Conservation (phyloP, 2,113 vertebrate genomes). For the Mustelus asterias region DNA sequence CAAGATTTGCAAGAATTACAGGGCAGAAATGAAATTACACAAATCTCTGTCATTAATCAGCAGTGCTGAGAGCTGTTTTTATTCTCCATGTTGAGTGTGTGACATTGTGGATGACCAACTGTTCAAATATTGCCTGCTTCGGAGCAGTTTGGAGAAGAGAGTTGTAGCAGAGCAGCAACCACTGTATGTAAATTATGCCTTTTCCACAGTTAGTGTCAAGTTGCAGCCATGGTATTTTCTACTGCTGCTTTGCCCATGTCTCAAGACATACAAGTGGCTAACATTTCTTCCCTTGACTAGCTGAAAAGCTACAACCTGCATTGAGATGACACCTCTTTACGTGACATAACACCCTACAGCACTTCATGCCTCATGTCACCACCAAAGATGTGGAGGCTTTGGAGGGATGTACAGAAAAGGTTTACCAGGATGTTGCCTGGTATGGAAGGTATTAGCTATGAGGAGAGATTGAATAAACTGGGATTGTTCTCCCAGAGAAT, state of each 20-base stretch:
- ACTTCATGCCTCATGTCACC: not conserved
- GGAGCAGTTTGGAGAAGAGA: not conserved
- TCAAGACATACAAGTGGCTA: not conserved
- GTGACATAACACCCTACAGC: not conserved
- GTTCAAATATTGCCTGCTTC: slow-evolving; percentile 10
- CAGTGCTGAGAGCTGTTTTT: not conserved
- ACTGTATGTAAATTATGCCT: not conserved
- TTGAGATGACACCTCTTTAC: not conserved
- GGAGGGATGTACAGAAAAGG: no score
- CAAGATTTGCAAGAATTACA: not conserved
- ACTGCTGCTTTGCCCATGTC: not conserved
- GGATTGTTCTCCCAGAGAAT: no score
- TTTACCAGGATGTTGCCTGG: no score
- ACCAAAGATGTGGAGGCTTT: no score
- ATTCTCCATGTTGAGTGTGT: not conserved
- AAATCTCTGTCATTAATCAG: slow-evolving; percentile 1
- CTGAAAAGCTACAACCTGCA: not conserved
- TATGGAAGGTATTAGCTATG: no score
- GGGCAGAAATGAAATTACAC: not conserved
- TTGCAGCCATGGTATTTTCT: not conserved
- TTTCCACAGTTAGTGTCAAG: not conserved
- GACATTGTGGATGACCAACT: not conserved
- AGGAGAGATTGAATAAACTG: no score
- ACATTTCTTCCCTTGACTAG: not conserved
- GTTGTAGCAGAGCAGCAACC: not conserved